A percentile compares a stretch with the other conserved stretches of the same genome.
These are phyloP conservation scores for Tiphia femorata DNA, from an alignment of 2,888 invertebrate species.

Conservation along the genomic window DNA sequence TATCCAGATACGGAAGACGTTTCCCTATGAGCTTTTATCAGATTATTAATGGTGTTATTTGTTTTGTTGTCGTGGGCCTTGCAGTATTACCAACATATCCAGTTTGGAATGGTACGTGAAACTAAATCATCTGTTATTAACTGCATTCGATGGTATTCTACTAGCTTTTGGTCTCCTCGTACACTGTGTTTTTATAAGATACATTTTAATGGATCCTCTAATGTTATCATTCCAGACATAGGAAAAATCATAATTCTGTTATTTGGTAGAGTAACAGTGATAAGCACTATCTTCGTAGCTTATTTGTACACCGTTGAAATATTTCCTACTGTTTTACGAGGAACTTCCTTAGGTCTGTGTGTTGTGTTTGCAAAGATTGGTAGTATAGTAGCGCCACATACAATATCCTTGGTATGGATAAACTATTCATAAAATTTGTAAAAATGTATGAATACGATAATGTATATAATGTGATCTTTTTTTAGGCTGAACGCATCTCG, in stretches of 20 bases:
- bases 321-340: constrained; percentile 66
- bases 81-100: constrained; percentile 43
- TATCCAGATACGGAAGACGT: constrained; percentile 68
- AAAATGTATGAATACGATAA: background rate
- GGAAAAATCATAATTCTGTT: constrained; percentile 55
- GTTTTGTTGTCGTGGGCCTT: constrained; percentile 64
- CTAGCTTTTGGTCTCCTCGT: too few species aligned
- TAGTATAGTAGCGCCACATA: constrained; percentile 68
- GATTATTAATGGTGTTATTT: constrained; percentile 64
- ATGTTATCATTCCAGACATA: constrained; percentile 35
- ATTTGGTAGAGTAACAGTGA: constrained; percentile 68
- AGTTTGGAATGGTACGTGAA: constrained; percentile 44
- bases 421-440: background rate
- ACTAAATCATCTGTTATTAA: background rate
- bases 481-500: constrained; percentile 45
- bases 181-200: too few species aligned
- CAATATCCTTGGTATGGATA: constrained; percentile 55
- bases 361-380: constrained; percentile 70
- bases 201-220: too few species aligned
- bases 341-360: constrained; percentile 68
- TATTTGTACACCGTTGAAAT: constrained; percentile 65
- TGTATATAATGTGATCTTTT: constrained; percentile 6
- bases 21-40: constrained; percentile 67
- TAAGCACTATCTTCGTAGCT: constrained; percentile 69
- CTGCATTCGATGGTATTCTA: background rate